These are phyloP conservation scores for Callosobruchus maculatus DNA, from an alignment of 2,888 invertebrate species.

Conservation along the genomic window DNA sequence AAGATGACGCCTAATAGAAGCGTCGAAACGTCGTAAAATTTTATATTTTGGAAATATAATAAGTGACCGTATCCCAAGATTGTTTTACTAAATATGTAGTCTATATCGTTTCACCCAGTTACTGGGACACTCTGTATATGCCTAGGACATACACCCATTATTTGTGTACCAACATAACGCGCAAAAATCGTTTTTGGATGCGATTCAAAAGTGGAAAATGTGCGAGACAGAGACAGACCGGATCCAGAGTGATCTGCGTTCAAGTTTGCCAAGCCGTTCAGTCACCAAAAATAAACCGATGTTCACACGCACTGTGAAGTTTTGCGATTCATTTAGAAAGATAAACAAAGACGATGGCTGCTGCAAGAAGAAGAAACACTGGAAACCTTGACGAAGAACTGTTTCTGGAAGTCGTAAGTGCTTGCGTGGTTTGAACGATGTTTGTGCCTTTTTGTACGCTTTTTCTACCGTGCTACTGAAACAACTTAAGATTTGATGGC, in stretches of 20 bases:
- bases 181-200: not conserved
- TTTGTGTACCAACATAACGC: not conserved
- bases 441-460: no score
- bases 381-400: constrained; percentile 15
- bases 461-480: no score
- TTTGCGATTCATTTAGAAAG: not conserved
- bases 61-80: no score
- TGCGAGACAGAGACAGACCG: not conserved
- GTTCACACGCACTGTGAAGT: not conserved
- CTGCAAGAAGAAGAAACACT: not conserved
- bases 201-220: not conserved
- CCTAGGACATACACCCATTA: not conserved
- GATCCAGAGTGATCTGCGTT: not conserved
- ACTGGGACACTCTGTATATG: no score
- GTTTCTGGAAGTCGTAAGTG: constrained; percentile 21
- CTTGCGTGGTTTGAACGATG: not conserved
- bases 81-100: no score
- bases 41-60: no score
- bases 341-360: not conserved
- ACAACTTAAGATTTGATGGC: no score
- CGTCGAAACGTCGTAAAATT: no score
- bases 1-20: no score
- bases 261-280: not conserved
- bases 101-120: no score
- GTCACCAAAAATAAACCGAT: not conserved